A percentile compares a stretch with the other conserved stretches of the same genome.
Evolutionary conservation across 2,797 vertebrate species (phyloP).

Genomic region (Danio aesculapii): DNA sequence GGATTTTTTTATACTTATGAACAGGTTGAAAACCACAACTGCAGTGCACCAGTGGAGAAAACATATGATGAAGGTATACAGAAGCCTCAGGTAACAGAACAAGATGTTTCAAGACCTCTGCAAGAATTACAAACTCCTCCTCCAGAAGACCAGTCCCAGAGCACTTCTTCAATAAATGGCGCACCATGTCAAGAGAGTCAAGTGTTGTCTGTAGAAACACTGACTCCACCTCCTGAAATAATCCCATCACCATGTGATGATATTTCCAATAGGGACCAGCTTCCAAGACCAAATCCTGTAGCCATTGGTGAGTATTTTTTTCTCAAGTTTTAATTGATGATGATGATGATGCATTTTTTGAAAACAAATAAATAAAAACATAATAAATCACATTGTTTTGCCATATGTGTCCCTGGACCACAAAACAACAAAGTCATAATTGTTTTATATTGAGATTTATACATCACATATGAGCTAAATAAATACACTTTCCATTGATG

Average conservation of each 20-base stretch:
- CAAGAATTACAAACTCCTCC: constrained; percentile 80
- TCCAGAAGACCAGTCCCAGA: constrained; percentile 71
- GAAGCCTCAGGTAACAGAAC: constrained; percentile 45
- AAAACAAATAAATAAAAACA: too few relatives aligned
- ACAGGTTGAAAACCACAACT: constrained; percentile 55
- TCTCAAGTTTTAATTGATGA: background rate
- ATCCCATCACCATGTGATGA: constrained; percentile 64
- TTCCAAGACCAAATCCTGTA: constrained; percentile 45
- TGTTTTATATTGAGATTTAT: too few relatives aligned
- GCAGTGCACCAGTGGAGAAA: constrained; percentile 54
- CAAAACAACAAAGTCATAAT: too few relatives aligned
- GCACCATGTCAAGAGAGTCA: constrained; percentile 66
- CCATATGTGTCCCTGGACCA: background rate
- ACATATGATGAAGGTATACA: background rate
- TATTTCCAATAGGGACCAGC: constrained; percentile 58
- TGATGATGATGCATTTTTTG: background rate
- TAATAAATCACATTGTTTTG: background rate
- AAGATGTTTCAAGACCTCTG: constrained; percentile 60
- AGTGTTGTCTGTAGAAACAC: constrained; percentile 75
- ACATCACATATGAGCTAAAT: too few relatives aligned
- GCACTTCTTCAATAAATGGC: constrained; percentile 63
- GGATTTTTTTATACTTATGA: background rate
- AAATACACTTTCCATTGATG: too few relatives aligned
- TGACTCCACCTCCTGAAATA: constrained; percentile 80
- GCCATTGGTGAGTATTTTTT: constrained; percentile 62